These are phyloP conservation scores for Toxonevra muliebris DNA, from an alignment of 2,888 invertebrate species.

Conservation along the genomic window DNA sequence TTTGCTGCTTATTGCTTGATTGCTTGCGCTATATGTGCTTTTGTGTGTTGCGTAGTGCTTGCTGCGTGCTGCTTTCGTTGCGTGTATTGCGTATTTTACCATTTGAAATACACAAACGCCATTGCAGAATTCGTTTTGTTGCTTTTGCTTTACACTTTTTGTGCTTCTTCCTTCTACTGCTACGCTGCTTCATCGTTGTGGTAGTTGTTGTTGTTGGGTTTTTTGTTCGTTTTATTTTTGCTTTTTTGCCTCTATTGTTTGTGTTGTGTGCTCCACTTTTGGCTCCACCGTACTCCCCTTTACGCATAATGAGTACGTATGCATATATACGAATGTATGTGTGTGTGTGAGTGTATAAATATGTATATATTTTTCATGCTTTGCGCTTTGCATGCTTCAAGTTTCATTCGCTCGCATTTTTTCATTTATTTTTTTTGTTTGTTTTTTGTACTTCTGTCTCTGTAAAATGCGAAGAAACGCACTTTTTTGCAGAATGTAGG, in stretches of 20 bases:
- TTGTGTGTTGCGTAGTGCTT: conserved; percentile 5
- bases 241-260: conserved; percentile 24
- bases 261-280: conserved; percentile 33
- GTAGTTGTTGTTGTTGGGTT: conserved; percentile 16
- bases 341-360: background rate
- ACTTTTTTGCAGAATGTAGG: too few relatives aligned
- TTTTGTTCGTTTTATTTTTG: conserved; percentile 20
- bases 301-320: background rate
- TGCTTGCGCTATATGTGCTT: conserved; percentile 3
- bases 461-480: too few relatives aligned
- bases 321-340: background rate
- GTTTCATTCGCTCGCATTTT: too few relatives aligned
- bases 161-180: conserved; percentile 3
- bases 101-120: conserved; percentile 48
- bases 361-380: background rate
- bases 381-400: too few relatives aligned
- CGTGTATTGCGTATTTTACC: conserved; percentile 55
- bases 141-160: conserved; percentile 9
- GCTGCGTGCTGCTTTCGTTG: conserved; percentile 38
- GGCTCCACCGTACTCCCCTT: conserved; percentile 9
- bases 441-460: too few relatives aligned
- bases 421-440: too few relatives aligned
- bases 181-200: conserved; percentile 6
- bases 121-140: conserved; percentile 54
- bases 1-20: conserved; percentile 5